Conservation (phyloP, 2,888 invertebrate species). For the Polyploca ridens region DNA sequence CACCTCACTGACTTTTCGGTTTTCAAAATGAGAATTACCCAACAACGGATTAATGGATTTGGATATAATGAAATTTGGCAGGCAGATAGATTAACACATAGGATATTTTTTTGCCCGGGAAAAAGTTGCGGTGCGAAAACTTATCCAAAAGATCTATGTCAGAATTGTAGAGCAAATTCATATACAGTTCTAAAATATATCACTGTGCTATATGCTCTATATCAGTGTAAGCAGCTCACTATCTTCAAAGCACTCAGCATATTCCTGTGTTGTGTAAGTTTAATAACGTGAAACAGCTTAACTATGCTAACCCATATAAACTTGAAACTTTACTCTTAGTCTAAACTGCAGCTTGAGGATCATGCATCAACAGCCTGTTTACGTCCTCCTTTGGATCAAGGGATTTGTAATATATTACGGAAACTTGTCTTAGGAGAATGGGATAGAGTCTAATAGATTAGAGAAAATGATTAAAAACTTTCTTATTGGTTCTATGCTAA, state of each 20-base stretch:
- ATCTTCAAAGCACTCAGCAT: conserved; percentile 8
- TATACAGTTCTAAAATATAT: neutral
- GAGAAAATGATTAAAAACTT: too few species aligned
- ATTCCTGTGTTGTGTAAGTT: conserved; percentile 15
- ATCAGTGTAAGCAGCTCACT: neutral
- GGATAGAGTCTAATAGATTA: too few species aligned
- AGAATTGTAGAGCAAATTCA: conserved; percentile 17
- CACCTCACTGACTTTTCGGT: too few species aligned
- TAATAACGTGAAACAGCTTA: conserved; percentile 18
- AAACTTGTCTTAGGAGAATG: neutral
- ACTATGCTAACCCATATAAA: conserved; percentile 22
- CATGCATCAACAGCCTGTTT: conserved; percentile 2
- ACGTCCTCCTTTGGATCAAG: neutral
- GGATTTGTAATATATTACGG: neutral
- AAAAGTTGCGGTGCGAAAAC: too few species aligned
- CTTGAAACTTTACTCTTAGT: conserved; percentile 18
- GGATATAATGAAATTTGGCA: too few species aligned
- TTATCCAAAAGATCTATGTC: too few species aligned
- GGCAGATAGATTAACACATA: too few species aligned
- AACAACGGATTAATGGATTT: too few species aligned
- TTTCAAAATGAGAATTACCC: too few species aligned
- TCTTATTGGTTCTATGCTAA: too few species aligned
- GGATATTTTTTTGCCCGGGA: too few species aligned
- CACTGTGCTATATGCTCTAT: neutral
- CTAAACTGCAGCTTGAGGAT: neutral